Percentiles rank a stretch among this genome's conserved stretches.
Evolutionary conservation across 2,797 vertebrate genomes (phyloP).

Genomic region (Alectoris magna): DNA sequence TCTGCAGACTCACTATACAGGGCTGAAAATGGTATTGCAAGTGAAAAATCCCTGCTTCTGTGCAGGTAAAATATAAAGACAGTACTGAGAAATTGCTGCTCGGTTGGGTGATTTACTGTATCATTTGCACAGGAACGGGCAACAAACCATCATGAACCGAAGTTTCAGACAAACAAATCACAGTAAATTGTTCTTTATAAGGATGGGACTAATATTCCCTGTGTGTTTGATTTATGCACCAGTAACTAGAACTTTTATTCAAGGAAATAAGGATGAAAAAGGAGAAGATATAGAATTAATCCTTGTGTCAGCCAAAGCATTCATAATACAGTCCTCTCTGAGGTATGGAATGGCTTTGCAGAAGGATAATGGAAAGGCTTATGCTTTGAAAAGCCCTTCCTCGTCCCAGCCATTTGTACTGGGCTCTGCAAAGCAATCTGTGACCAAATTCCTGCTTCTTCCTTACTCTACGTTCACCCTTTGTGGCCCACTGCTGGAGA

Average conservation of each 20-base stretch:
- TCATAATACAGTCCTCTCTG: not conserved
- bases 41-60: slow-evolving; percentile 7
- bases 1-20: not conserved
- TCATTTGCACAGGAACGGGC: slow-evolving; percentile 52
- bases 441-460: not conserved
- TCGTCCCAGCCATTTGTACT: not conserved
- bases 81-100: slow-evolving; percentile 15
- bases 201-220: slow-evolving; percentile 40
- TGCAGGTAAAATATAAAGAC: slow-evolving; percentile 52
- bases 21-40: not conserved
- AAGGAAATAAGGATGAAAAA: slow-evolving; percentile 51
- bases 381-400: not conserved
- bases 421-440: not conserved
- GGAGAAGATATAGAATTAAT: slow-evolving; percentile 5
- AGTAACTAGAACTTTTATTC: slow-evolving; percentile 46
- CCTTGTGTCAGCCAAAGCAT: not conserved
- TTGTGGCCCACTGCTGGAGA: not conserved
- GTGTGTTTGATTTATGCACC: slow-evolving; percentile 45
- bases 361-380: not conserved
- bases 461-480: not conserved
- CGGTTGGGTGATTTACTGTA: slow-evolving; percentile 34
- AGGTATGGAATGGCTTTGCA: not conserved
- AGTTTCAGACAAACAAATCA: slow-evolving; percentile 54
- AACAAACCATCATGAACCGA: not conserved
- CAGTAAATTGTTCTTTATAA: slow-evolving; percentile 65